phyloP scores from a whole-genome alignment of 1,140 invertebrate genomes.

The Drosophila bocki region DNA sequence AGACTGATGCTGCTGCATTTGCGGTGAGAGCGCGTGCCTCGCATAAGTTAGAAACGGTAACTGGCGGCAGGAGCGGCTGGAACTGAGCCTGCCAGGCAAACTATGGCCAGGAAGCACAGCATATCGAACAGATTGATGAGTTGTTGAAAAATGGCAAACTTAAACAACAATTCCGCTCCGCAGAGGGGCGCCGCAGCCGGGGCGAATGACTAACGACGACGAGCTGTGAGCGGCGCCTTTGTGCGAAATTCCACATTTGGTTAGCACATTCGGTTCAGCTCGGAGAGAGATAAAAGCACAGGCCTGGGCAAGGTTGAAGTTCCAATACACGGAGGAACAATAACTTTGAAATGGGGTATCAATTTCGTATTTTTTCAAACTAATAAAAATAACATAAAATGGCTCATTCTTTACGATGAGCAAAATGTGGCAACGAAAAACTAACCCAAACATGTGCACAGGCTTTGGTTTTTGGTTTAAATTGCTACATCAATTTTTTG shows the following conservation, averaged over 20 bases:
- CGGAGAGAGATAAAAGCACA: neutral
- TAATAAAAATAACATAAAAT: constrained; percentile 7
- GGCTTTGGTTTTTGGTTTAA: neutral
- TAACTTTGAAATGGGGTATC: constrained; percentile 10
- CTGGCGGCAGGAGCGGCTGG: constrained; percentile 25
- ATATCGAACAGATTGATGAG: constrained; percentile 79
- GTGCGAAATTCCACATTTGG: constrained; percentile 30
- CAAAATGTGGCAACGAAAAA: neutral
- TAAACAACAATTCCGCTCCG: constrained; percentile 63
- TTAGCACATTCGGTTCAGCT: constrained; percentile 4
- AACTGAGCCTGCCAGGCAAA: constrained; percentile 47
- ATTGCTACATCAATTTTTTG: neutral
- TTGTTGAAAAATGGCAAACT: constrained; percentile 83
- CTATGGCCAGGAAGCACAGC: constrained; percentile 44
- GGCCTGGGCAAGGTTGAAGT: neutral
- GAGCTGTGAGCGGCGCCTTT: constrained; percentile 19
- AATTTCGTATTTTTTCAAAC: constrained; percentile 3
- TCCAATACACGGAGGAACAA: constrained; percentile 2
- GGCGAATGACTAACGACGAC: constrained; percentile 59
- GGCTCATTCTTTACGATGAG: constrained; percentile 1
- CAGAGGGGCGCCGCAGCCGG: constrained; percentile 24
- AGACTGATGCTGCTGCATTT: constrained; percentile 82
- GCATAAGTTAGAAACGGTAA: constrained; percentile 72
- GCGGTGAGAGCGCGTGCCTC: constrained; percentile 78
- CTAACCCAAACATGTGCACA: neutral